These are phyloP conservation scores for Eleutherodactylus coqui DNA, from an alignment of 2,797 vertebrate species.

Conservation along the genomic window DNA sequence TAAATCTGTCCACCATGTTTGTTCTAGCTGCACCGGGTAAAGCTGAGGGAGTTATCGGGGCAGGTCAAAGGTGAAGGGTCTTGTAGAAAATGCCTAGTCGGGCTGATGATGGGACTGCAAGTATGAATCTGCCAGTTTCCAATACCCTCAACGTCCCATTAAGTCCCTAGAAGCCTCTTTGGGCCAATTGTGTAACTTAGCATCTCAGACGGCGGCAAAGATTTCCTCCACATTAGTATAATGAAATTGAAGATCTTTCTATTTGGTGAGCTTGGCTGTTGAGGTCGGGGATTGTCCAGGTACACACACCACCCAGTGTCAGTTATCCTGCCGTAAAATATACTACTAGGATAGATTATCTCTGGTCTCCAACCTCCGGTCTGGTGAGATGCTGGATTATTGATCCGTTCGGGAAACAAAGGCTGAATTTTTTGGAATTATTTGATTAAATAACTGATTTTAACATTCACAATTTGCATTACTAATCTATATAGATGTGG, in stretches of 20 bases:
- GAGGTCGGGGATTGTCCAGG: neutral
- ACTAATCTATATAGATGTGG: conserved; percentile 40
- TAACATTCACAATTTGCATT: neutral
- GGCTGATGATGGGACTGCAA: neutral
- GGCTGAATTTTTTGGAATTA: neutral
- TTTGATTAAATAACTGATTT: neutral
- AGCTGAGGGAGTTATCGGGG: neutral
- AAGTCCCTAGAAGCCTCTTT: too few species aligned
- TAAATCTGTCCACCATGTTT: conserved; percentile 6
- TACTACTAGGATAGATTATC: neutral
- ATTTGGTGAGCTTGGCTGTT: neutral
- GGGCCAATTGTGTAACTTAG: too few species aligned
- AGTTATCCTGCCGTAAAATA: neutral
- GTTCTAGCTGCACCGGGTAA: neutral
- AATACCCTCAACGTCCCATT: too few species aligned
- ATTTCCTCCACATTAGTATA: neutral
- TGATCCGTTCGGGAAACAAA: neutral
- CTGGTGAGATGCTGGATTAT: neutral
- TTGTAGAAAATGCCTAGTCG: neutral
- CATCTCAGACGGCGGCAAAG: neutral
- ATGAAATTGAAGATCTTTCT: neutral
- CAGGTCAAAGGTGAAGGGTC: neutral
- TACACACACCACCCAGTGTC: neutral
- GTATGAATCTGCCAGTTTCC: neutral
- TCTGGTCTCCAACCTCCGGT: neutral